Evolutionary conservation across 2,113 vertebrate genomes (phyloP).

Genomic region (Amia ocellicauda): DNA sequence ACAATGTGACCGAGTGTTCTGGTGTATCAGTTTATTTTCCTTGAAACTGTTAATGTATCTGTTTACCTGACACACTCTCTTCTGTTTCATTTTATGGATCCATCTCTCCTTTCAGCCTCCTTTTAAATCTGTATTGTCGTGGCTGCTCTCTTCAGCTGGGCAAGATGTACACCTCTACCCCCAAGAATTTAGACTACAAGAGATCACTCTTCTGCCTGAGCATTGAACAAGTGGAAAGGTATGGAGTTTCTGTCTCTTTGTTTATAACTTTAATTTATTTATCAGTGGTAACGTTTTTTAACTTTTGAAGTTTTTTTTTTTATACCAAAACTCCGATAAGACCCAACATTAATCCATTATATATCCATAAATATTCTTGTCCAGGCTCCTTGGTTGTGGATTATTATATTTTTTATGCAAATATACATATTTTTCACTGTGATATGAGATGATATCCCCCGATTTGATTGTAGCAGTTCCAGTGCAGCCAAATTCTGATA

Average conservation of each 20-base stretch:
- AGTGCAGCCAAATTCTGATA: too few species aligned
- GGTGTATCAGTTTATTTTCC: too few species aligned
- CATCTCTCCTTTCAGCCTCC: constrained; percentile 41
- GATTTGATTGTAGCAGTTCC: too few species aligned
- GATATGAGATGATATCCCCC: too few species aligned
- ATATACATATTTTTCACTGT: too few species aligned
- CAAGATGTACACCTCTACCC: constrained; percentile 59
- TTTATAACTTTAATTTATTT: background rate
- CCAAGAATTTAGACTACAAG: constrained; percentile 59
- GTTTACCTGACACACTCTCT: too few species aligned
- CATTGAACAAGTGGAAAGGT: constrained; percentile 62
- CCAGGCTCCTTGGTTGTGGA: too few species aligned
- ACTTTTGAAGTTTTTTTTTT: background rate
- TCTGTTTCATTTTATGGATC: background rate
- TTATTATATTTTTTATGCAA: background rate
- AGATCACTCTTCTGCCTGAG: constrained; percentile 58
- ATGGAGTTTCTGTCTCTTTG: background rate
- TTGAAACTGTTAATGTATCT: too few species aligned
- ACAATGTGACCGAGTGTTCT: too few species aligned
- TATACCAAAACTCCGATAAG: too few species aligned
- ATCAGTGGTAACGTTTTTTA: background rate
- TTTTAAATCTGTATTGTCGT: constrained; percentile 50
- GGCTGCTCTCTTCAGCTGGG: constrained; percentile 56
- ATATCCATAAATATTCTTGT: background rate
- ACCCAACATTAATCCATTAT: background rate